Percentiles rank a stretch among this genome's conserved stretches.
Evolutionary conservation across 2,797 vertebrate genomes (phyloP).

Genomic region (Peromyscus aztecus): DNA sequence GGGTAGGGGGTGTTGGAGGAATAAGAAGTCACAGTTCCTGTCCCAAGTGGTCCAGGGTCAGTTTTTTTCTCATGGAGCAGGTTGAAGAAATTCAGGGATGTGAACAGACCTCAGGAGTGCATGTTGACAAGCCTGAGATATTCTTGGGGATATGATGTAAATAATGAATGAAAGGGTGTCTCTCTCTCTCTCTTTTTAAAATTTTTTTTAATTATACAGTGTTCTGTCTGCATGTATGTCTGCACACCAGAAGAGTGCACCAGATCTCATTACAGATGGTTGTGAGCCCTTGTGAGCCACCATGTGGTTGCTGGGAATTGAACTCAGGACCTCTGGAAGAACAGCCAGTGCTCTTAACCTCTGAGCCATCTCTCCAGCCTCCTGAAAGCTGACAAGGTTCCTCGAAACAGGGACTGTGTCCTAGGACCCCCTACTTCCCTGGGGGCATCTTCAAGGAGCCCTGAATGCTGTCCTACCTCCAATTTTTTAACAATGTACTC

Average conservation of each 20-base stretch:
- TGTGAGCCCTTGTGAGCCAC: too few relatives aligned
- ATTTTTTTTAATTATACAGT: too few relatives aligned
- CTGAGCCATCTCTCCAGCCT: too few relatives aligned
- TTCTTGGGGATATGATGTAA: not conserved
- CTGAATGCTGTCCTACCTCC: not conserved
- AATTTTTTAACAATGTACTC: not conserved
- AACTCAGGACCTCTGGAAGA: too few relatives aligned
- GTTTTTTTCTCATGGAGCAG: not conserved
- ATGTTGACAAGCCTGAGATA: not conserved
- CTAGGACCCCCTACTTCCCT: not conserved
- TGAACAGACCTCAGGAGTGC: not conserved
- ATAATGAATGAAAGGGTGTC: not conserved
- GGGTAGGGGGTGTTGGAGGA: not conserved
- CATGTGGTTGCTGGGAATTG: too few relatives aligned
- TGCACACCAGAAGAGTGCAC: too few relatives aligned
- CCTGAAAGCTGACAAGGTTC: not conserved
- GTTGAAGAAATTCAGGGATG: not conserved
- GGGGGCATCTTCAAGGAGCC: not conserved
- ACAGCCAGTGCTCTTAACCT: too few relatives aligned
- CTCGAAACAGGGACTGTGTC: not conserved
- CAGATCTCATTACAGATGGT: too few relatives aligned
- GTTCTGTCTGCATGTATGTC: too few relatives aligned
- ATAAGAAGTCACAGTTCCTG: not conserved
- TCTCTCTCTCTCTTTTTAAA: too few relatives aligned
- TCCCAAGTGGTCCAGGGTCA: not conserved